Evolutionary conservation across 2,888 invertebrate species (phyloP), one percentile per base, ranked within the genome.

Genomic region (Acleris emargana): DNA sequence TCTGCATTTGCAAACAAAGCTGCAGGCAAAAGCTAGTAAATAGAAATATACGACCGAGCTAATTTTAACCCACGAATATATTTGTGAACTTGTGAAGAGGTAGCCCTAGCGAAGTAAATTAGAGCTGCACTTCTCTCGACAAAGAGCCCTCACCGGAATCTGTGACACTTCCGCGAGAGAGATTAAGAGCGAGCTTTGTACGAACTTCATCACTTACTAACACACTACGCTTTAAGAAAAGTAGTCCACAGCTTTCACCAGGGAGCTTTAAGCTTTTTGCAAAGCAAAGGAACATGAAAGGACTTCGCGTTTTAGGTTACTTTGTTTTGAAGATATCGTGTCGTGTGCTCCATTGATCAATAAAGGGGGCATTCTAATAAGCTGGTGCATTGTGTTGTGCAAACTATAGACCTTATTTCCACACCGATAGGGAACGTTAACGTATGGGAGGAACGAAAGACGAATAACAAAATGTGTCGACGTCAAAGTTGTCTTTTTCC

Each of bases 111-210:
- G 80, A 79, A 73, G 77, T 77, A 83, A 87, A 86, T 84, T 83
- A 77, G 79, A 78, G 75, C 79, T 81, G 73, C 78, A 76, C 71
- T 71, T 64, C 61, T 51, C 68, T 68, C 62, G 69, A 69, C 69
- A 70, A 63, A 83, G 82, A 70, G 78, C 74, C 74, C 82, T 88
- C 81, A 76, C 78, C 80, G 78, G 78, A 79, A 82, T 81, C 79
- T 80, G 77, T 75, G 80, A 75, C 78, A 76, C 76, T 81, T 82
- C 76, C 79, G 83, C 84, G 83, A 77, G 78, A 67, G 69, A 72
- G 72, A 73, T 72, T 71, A 69, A 73, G 70, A 70, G 72, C 69
- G 69, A 64, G 62, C 64, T 67, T 67, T 68, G 59, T 63, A 62
- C 47, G 64, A 60, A 43, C 67, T 58, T 61, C 55, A 53, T 67